Evolutionary conservation across 2,888 invertebrate genomes (phyloP).

Genomic region (Labia minor): DNA sequence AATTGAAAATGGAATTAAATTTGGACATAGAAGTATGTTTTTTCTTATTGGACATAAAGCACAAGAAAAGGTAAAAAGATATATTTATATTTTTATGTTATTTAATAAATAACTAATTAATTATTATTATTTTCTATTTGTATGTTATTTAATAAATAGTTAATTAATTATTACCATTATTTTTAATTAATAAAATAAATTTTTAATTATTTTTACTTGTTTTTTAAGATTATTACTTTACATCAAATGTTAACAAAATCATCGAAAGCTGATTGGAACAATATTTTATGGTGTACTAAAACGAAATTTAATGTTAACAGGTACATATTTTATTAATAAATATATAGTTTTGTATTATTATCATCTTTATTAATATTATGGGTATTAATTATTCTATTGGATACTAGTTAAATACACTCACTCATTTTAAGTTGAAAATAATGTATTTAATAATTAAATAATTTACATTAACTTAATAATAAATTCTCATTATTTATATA

Average conservation of each 20-base stretch:
- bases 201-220: constrained; percentile 26
- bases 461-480: too few species aligned
- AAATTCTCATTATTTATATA: too few species aligned
- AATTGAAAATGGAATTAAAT: constrained; percentile 92
- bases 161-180: neutral
- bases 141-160: too few species aligned
- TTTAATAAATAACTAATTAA: too few species aligned
- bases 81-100: too few species aligned
- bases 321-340: too few species aligned
- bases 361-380: constrained; percentile 9
- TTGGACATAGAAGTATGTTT: constrained; percentile 87
- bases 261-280: constrained; percentile 81
- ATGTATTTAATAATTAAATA: too few species aligned
- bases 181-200: neutral
- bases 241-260: constrained; percentile 94
- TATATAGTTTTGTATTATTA: too few species aligned
- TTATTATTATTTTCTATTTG: too few species aligned
- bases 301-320: constrained; percentile 84
- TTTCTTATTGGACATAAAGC: constrained; percentile 92
- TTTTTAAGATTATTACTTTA: constrained; percentile 74
- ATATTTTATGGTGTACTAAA: constrained; percentile 98
- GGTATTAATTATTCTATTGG: too few species aligned
- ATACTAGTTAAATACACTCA: too few species aligned
- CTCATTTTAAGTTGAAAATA: too few species aligned
- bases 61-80: constrained; percentile 86